These are phyloP conservation scores for Squalus acanthias DNA, from an alignment of 2,797 vertebrate species.

Conservation along the genomic window DNA sequence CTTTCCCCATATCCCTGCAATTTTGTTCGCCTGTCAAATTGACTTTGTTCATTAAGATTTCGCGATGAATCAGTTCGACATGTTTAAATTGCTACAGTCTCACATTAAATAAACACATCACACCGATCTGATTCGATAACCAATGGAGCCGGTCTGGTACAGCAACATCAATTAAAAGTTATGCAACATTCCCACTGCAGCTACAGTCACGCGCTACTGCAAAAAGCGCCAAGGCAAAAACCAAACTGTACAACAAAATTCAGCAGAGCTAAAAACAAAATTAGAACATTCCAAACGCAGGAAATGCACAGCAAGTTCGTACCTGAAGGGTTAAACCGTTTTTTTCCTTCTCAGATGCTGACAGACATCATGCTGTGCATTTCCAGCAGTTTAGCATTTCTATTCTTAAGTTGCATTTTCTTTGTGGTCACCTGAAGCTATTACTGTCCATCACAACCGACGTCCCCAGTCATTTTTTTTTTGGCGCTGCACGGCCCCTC, in stretches of 20 bases:
- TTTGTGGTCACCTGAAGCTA: neutral
- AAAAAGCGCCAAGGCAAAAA: neutral
- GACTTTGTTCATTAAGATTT: neutral
- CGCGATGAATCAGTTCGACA: neutral
- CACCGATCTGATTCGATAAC: neutral
- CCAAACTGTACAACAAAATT: neutral
- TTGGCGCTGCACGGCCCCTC: too few species aligned
- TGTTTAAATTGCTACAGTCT: neutral
- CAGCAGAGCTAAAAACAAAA: too few species aligned
- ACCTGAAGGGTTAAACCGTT: too few species aligned
- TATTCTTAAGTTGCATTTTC: neutral
- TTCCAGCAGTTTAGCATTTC: neutral
- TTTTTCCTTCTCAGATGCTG: too few species aligned
- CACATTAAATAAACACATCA: constrained; percentile 7
- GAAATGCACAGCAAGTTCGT: too few species aligned
- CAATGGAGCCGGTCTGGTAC: neutral
- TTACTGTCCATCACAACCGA: too few species aligned
- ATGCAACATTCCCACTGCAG: neutral
- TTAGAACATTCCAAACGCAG: too few species aligned
- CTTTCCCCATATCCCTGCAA: too few species aligned
- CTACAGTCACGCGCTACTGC: neutral
- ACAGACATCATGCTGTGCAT: too few species aligned
- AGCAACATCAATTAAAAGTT: neutral
- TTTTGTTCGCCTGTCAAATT: too few species aligned
- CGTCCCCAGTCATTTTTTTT: too few species aligned